Base-by-base conservation (phyloP, 2,113 vertebrate species). In the Elachura formosa region DNA sequence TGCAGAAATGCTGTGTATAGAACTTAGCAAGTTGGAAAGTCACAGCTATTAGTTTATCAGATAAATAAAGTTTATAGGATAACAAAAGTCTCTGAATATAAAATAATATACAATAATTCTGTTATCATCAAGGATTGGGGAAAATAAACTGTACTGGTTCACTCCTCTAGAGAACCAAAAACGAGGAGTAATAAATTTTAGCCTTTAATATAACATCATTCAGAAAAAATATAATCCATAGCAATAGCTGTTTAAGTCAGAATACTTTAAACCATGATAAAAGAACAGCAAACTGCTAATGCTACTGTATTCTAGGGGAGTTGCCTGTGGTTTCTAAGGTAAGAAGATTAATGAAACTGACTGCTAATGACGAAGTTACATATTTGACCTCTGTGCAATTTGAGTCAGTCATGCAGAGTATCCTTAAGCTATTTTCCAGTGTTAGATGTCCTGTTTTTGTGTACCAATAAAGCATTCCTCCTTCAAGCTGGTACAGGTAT, bases 311-410 rank as follows among this genome's bases (percentile, higher is more conserved):
- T 92, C 43, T 45, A 52, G 34, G 59, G 81, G 66, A 73, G 11
- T 36, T 75, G 31, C 88, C 55, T 41, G 33, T 74, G 63, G 79
- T 81, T 95, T 92, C 78, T 67, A 67, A 83, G 56, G 94, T 94
- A 89, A 89, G 69, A 92, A 87, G 92, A 97, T 96, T 69, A 97
- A 97, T 97, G 93, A 90, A 92, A 67, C 78, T 91, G 81, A 3
- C 40, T 75, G 75, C 88, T 95, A 41, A 64, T 96, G 84, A 72
- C 91, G 94, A 58, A 69, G 75, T 58, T 69, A 84, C 59, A 45
- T 94, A 81, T 95, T 89, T 93, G 34, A 94, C 94, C 90, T 90
- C 46, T 55, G 61, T 85, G 74, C 23, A 77, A 64, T 91, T 46
- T 87, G 64, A 84, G 62, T 87, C 92, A 92, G 84, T 92, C 74